phyloP scores from a whole-genome alignment of 2,113 vertebrate species.

The Otocyon megalotis region DNA sequence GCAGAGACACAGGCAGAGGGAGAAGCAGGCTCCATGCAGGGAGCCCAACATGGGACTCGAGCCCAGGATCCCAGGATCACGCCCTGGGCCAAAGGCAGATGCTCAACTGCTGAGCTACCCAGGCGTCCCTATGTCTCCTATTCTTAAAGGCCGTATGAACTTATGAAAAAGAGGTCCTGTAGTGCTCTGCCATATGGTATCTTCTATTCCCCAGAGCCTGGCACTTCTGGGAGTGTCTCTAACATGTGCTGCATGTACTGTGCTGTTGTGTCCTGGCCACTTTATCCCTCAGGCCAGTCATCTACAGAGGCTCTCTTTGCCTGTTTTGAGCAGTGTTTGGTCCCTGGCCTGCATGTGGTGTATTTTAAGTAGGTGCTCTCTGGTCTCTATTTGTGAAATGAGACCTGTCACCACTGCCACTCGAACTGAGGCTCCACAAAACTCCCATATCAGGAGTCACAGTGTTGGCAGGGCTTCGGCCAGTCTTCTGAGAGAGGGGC shows the following conservation, averaged over 20 bases:
- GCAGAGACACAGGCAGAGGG: no score
- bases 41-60: no score
- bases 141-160: background rate
- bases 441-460: no score
- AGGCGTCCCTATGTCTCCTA: background rate
- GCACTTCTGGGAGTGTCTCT: background rate
- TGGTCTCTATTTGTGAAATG: background rate
- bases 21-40: no score
- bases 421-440: no score
- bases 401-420: background rate
- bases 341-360: background rate
- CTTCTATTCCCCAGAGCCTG: background rate
- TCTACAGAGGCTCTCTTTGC: background rate
- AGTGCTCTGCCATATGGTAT: background rate
- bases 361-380: background rate
- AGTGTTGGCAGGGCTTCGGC: no score
- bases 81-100: no score
- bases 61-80: no score
- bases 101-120: no score
- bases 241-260: background rate
- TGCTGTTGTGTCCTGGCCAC: background rate
- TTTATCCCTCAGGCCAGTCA: background rate
- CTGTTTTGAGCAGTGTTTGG: background rate
- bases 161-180: background rate
- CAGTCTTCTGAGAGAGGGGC: no score